Evolutionary conservation across 2,113 vertebrate genomes (phyloP).

Genomic region (Nematolebias whitei): DNA sequence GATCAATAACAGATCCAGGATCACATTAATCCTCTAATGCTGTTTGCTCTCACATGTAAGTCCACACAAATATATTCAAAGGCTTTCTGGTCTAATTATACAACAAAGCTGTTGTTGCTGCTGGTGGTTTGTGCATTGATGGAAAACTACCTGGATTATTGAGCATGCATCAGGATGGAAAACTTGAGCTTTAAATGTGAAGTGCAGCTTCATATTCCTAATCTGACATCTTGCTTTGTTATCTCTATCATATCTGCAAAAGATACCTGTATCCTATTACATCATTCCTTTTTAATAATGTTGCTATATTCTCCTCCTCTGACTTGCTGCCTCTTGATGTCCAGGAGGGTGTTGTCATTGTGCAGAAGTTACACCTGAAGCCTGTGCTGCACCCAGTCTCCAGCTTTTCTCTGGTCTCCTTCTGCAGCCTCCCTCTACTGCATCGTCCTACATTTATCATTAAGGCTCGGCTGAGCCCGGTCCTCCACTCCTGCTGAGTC

Average conservation of each 20-base stretch:
- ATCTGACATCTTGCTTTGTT: conserved; percentile 11
- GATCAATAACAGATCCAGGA: conserved; percentile 12
- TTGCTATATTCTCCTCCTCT: conserved; percentile 19
- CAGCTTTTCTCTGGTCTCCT: conserved; percentile 23
- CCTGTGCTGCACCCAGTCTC: conserved; percentile 25
- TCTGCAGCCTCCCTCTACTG: conserved; percentile 22
- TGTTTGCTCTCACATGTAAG: conserved; percentile 10
- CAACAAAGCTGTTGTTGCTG: not conserved
- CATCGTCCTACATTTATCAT: conserved; percentile 51
- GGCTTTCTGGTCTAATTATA: not conserved
- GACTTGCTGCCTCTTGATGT: conserved; percentile 1
- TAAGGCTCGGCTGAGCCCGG: conserved; percentile 23
- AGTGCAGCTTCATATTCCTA: not conserved
- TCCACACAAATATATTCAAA: conserved; percentile 11
- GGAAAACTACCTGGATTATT: not conserved
- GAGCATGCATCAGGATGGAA: too few relatives aligned
- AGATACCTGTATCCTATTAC: conserved; percentile 27
- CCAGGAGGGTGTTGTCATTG: conserved; percentile 36
- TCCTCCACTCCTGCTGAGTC: conserved; percentile 75
- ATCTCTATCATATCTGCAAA: conserved; percentile 18
- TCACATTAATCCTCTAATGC: conserved; percentile 2
- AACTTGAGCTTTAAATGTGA: conserved; percentile 23
- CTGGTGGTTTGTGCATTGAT: not conserved
- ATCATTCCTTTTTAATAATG: conserved; percentile 15
- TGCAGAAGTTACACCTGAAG: conserved; percentile 37